Percentiles rank a stretch among this genome's conserved stretches.
Evolutionary conservation across 2,888 invertebrate species (phyloP).

Genomic region (Rutpela maculata): DNA sequence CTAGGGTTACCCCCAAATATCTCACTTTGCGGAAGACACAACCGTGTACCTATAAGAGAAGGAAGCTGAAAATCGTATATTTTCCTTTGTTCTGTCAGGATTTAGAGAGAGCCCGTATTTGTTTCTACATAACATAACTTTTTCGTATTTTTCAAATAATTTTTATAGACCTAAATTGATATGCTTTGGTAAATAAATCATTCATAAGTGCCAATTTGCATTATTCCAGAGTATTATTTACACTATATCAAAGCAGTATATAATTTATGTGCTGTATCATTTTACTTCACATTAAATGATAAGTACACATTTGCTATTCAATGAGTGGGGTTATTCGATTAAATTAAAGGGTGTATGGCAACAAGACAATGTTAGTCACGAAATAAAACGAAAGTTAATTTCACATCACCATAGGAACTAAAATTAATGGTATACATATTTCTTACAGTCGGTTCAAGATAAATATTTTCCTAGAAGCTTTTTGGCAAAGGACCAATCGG

Average conservation of each 20-base stretch:
- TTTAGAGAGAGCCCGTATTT: too few relatives aligned
- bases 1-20: too few relatives aligned
- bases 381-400: neutral
- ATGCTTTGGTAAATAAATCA: neutral
- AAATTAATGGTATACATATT: neutral
- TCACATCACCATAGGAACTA: neutral
- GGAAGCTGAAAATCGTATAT: too few relatives aligned
- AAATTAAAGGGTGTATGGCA: neutral
- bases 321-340: neutral
- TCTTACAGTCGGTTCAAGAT: too few relatives aligned
- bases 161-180: neutral
- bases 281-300: neutral
- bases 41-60: too few relatives aligned
- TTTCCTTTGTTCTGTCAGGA: too few relatives aligned
- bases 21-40: too few relatives aligned
- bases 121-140: too few relatives aligned
- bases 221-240: neutral
- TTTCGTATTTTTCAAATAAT: too few relatives aligned
- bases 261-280: neutral
- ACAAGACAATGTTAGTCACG: neutral
- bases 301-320: neutral
- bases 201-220: neutral
- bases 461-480: too few relatives aligned
- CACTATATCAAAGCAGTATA: neutral
- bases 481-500: too few relatives aligned